Percentiles rank a stretch among this genome's conserved stretches.
These are phyloP conservation scores for Melanotus villosus DNA, from an alignment of 2,888 invertebrate species.

Conservation along the genomic window DNA sequence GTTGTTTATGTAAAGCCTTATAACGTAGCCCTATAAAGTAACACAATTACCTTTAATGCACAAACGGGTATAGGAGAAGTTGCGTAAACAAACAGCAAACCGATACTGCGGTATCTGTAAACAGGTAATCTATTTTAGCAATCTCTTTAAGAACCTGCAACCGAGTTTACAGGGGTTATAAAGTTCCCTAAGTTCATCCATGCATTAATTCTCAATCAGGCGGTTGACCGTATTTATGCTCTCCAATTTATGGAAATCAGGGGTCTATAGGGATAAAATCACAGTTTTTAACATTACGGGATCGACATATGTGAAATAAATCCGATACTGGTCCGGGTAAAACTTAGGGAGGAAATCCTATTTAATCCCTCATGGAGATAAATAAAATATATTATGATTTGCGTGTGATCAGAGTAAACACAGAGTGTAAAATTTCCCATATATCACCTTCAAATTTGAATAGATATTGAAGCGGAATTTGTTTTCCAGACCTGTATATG, in stretches of 20 bases:
- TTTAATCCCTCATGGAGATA: not conserved
- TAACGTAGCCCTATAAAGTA: not conserved
- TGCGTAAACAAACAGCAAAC: not conserved
- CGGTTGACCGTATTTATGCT: not conserved
- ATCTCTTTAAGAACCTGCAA: not conserved
- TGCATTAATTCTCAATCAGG: not conserved
- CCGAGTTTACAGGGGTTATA: not conserved
- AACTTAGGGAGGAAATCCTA: not conserved
- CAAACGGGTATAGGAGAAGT: not conserved
- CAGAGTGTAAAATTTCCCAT: not conserved
- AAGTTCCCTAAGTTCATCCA: not conserved
- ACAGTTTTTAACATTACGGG: not conserved
- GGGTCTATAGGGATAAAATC: not conserved
- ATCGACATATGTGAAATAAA: not conserved
- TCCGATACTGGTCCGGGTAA: not conserved
- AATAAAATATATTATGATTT: not conserved
- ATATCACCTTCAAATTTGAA: conserved; percentile 16
- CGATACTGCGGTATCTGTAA: not conserved
- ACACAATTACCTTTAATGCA: conserved; percentile 9
- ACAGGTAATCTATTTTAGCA: not conserved
- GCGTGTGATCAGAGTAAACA: not conserved
- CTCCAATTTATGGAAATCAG: not conserved
- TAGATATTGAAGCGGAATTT: conserved; percentile 15
- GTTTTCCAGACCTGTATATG: conserved; percentile 9
- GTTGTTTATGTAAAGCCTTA: not conserved